Percentiles rank a stretch among this genome's conserved stretches.
Conservation (phyloP, 2,888 invertebrate species). For the Oligia latruncula region DNA sequence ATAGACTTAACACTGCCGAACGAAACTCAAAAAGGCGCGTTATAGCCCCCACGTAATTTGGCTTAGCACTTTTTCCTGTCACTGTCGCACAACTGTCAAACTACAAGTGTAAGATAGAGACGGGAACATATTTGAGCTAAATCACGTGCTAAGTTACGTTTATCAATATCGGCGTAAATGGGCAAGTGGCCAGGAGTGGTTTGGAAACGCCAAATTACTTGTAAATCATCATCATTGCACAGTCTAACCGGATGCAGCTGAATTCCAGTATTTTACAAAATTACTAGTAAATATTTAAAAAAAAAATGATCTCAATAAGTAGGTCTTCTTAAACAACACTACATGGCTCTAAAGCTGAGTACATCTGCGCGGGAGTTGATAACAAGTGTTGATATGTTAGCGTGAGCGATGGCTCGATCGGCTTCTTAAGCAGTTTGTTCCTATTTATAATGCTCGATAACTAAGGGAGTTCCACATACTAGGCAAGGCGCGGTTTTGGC, state of each 20-base stretch:
- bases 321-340: conserved; percentile 29
- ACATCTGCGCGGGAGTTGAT: conserved; percentile 49
- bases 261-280: not conserved
- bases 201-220: not conserved
- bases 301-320: conserved; percentile 7
- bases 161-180: not conserved
- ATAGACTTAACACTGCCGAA: not conserved
- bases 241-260: too few relatives aligned
- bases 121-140: not conserved
- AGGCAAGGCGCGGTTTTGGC: not conserved
- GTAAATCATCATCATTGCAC: too few relatives aligned
- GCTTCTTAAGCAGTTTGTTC: conserved; percentile 66
- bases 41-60: not conserved
- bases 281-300: not conserved
- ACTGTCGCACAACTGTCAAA: not conserved
- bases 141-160: not conserved
- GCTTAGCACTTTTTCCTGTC: not conserved
- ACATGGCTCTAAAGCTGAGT: conserved; percentile 45
- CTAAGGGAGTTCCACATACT: not conserved
- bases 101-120: not conserved
- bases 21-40: not conserved
- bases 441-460: conserved; percentile 64
- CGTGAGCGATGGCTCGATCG: conserved; percentile 50
- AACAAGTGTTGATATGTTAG: conserved; percentile 48
- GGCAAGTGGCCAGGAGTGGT: not conserved